A percentile compares a stretch with the other conserved stretches of the same genome.
Conservation (phyloP, 2,888 invertebrate genomes). For the Eupithecia inturbata region DNA sequence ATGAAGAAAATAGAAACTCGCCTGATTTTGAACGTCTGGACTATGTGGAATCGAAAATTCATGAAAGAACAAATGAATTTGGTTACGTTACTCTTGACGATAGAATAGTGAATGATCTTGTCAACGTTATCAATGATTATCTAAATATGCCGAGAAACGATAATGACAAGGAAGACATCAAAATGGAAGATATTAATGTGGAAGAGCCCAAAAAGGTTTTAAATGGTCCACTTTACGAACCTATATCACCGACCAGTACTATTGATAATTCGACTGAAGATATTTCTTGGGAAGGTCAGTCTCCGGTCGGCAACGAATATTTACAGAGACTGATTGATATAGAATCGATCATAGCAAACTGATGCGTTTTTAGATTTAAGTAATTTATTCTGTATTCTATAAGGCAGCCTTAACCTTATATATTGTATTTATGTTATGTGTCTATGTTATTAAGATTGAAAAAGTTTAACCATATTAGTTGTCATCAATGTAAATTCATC, state of each 20-base stretch:
- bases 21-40: constrained; percentile 46
- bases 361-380: not conserved
- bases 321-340: constrained; percentile 52
- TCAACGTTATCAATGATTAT: constrained; percentile 53
- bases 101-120: constrained; percentile 53
- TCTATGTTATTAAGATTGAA: not conserved
- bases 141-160: constrained; percentile 32
- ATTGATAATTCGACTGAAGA: constrained; percentile 46
- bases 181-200: constrained; percentile 24
- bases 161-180: constrained; percentile 24
- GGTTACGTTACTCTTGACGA: constrained; percentile 64
- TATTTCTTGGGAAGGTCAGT: constrained; percentile 46
- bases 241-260: constrained; percentile 64
- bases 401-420: too few relatives aligned
- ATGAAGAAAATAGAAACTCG: constrained; percentile 32
- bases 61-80: constrained; percentile 55
- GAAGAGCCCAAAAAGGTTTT: constrained; percentile 17
- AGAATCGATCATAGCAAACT: constrained; percentile 38
- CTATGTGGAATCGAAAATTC: constrained; percentile 58
- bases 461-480: not conserved
- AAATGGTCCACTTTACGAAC: constrained; percentile 56
- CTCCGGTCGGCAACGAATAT: constrained; percentile 47
- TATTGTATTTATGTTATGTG: not conserved
- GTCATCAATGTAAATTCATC: too few relatives aligned
- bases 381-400: not conserved